Conservation (phyloP, 2,113 vertebrate species). For the Alethe diademata region DNA sequence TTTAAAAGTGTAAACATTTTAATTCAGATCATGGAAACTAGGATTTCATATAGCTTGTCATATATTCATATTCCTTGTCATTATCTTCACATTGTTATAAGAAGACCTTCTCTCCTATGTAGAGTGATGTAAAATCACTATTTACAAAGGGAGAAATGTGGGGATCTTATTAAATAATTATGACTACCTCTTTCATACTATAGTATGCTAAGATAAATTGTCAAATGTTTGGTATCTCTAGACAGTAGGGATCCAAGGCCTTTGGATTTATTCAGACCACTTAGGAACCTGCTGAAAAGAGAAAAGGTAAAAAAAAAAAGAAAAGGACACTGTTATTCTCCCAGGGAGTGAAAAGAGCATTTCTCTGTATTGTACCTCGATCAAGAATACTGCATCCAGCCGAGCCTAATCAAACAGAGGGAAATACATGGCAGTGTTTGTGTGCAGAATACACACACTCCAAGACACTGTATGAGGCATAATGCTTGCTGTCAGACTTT, state of each 20-base stretch:
- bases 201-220: not conserved
- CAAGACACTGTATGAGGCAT: not conserved
- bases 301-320: not conserved
- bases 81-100: not conserved
- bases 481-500: not conserved
- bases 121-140: not conserved
- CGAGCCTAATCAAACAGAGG: slow-evolving; percentile 47
- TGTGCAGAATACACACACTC: not conserved
- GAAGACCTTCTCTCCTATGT: not conserved
- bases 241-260: not conserved
- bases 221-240: not conserved
- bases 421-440: not conserved
- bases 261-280: slow-evolving; percentile 1
- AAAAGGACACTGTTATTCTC: not conserved
- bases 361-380: not conserved
- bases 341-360: not conserved
- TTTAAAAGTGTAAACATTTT: not conserved
- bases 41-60: not conserved
- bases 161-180: not conserved
- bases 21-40: not conserved
- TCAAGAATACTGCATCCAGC: slow-evolving; percentile 26
- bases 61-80: not conserved
- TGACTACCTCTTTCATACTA: not conserved
- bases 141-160: not conserved
- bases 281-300: not conserved